phyloP scores from a whole-genome alignment of 2,888 invertebrate genomes.

The Drosophila austrosaltans region DNA sequence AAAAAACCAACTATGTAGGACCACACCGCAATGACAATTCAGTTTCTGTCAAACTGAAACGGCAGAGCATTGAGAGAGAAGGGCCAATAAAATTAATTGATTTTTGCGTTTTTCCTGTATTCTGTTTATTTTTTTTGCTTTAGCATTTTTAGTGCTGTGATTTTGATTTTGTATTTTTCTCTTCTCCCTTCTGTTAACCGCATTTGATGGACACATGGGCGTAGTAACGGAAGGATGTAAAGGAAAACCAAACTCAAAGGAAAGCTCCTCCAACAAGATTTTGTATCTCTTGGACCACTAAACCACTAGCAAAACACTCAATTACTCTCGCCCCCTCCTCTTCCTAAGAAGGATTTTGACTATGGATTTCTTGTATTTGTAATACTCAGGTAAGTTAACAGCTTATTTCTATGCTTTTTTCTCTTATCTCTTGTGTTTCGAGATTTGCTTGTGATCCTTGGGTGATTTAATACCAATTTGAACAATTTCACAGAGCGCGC shows the following conservation, averaged over 20 bases:
- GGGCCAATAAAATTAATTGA: conserved; percentile 76
- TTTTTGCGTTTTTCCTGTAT: conserved; percentile 59
- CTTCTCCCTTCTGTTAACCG: conserved; percentile 36
- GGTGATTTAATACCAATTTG: conserved; percentile 13
- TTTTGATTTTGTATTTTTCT: conserved; percentile 30
- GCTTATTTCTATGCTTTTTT: conserved; percentile 5
- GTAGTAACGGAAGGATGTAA: not conserved
- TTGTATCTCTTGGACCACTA: too few species aligned
- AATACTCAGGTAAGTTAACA: conserved; percentile 11
- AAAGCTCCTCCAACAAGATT: too few species aligned
- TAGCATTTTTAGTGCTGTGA: conserved; percentile 8
- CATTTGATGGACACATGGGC: conserved; percentile 40
- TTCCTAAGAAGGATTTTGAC: too few species aligned
- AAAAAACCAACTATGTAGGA: not conserved
- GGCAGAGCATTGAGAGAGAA: conserved; percentile 22
- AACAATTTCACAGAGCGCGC: conserved; percentile 33
- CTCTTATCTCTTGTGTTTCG: not conserved
- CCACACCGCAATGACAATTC: conserved; percentile 65
- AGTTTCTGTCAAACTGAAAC: conserved; percentile 42
- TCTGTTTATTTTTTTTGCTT: conserved; percentile 20
- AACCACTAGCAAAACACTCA: too few species aligned
- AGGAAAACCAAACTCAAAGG: not conserved
- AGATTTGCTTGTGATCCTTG: conserved; percentile 6
- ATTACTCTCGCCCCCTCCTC: too few species aligned
- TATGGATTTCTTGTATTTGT: not conserved